Evolutionary conservation across 1,140 invertebrate genomes (phyloP).

Genomic region (Acromyrmex heyeri): DNA sequence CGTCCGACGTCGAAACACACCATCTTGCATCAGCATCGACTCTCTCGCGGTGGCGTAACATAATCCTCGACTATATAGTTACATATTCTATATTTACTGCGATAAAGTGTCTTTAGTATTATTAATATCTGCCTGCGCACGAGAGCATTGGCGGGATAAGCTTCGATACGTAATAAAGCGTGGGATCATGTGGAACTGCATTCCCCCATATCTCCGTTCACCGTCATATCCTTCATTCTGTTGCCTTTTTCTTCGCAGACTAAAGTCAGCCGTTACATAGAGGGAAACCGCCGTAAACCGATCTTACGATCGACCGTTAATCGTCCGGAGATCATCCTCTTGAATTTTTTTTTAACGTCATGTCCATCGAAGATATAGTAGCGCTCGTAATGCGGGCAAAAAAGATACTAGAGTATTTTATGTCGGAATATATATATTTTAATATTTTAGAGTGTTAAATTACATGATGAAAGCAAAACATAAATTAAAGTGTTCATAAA

Average conservation of each 20-base stretch:
- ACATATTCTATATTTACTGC: slow-evolving; percentile 66
- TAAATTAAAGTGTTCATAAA: not conserved
- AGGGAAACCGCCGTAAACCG: slow-evolving; percentile 49
- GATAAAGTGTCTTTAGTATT: slow-evolving; percentile 77
- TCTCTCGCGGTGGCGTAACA: slow-evolving; percentile 62
- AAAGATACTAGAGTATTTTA: slow-evolving; percentile 10
- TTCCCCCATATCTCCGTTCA: not conserved
- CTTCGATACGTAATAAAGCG: slow-evolving; percentile 73
- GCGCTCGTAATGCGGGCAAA: not conserved
- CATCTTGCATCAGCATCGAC: slow-evolving; percentile 19
- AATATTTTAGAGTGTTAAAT: not conserved
- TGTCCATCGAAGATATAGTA: not conserved
- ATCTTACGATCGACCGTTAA: slow-evolving; percentile 37
- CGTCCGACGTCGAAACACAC: slow-evolving; percentile 11
- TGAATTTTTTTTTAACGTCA: not conserved
- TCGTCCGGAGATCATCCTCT: slow-evolving; percentile 48
- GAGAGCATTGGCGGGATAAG: slow-evolving; percentile 69
- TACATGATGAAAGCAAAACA: not conserved
- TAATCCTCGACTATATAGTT: slow-evolving; percentile 64
- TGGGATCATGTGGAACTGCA: slow-evolving; percentile 45
- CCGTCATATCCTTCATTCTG: not conserved
- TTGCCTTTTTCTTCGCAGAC: not conserved
- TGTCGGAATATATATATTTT: not conserved
- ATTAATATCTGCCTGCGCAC: slow-evolving; percentile 75
- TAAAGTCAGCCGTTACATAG: slow-evolving; percentile 56